Evolutionary conservation across 2,113 vertebrate species (phyloP), one percentile per base, ranked within the genome.

Genomic region (Hepsetus odoe): DNA sequence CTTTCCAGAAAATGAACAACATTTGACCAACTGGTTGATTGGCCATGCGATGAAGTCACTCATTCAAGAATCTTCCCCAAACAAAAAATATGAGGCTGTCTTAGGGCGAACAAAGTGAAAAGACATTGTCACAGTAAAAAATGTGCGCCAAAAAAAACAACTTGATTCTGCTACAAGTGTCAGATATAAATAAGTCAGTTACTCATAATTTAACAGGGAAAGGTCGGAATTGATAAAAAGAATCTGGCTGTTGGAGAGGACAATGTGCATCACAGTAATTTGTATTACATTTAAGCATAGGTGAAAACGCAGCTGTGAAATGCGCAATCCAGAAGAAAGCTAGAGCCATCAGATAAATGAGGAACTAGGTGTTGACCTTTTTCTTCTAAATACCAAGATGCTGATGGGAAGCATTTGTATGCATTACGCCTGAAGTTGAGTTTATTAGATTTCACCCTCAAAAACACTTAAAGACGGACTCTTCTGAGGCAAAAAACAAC

Each of bases 291-390:
- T 74, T 51, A 64, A 74, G 64, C 51, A 55, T 70, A 33, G 11
- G 32, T 58, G 51, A 5, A 8, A 0, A 6, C 28, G 7, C 32
- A 66, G 69, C 67, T 72, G 70, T 64, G 28, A 30, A 71, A 56
- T 64, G 64, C 80, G 51, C 67, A 80, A 58, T 72, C 64, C 72
- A 79, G 76, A 24, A 55, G 4, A 1, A 40, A 44, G 13, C 68
- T 56, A 61, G 56, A 32, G 12, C 14, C 6, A 35, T 20, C 16
- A 35, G 20, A 38, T 12, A 22, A 33, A 6, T 18, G 30, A 62
- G 13, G 59, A 65, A n/a, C 61, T 65, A 38, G 61, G 8, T 38
- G 61, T 40, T 6, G 11, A 72, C 33, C 46, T 38, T 11, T 16
- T 55, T 12, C 62, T 28, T 73, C 32, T 33, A 44, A 77, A 44